Base-by-base conservation (phyloP, 2,888 invertebrate species). In the Heliconius charithonia region DNA sequence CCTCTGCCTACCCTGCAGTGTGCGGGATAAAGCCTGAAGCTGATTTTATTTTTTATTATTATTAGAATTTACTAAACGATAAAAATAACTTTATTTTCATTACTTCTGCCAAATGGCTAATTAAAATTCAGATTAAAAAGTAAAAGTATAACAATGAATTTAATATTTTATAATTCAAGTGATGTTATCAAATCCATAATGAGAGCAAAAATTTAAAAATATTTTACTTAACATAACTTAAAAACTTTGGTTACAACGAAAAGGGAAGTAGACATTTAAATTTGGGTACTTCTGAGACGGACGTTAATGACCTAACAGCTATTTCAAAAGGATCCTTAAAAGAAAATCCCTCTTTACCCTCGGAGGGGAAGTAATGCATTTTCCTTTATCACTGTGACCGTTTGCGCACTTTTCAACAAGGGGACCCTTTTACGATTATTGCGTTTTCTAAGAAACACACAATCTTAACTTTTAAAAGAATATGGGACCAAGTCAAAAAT, bases 361-460 rank as follows among this genome's bases (percentile, higher is more conserved):
- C 85, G 82, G 86, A 85, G 86, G 92, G 93, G 92, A 93, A 91
- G 93, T 93, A 94, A 94, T 94, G 94, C 93, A 92, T 94, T 94
- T 94, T 92, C 92, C 91, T 94, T 94, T 94, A 94, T 94, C 92
- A 89, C 90, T 89, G 85, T 86, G 91, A 93, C 94, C 93, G 92
- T 92, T 93, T 89, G 89, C 90, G 88, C 87, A 90, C 90, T 92
- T 87, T 88, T 91, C 90, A 88, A 88, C 89, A 87, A 91, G 92
- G 92, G 92, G 91, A 87, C 87, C 85, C 88, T 93, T 95, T 94
- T 94, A 94, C 92, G 94, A 91, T 93, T 94, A 94, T 94, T 93
- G 92, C 91, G 86, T 89, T 89, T 88, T 89, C 89, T 88, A 90
- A 88, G 90, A 80, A 75, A 81, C 77, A 75, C 74, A 79, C 79